A percentile compares a stretch with the other conserved stretches of the same genome.
Conservation (phyloP, 1,140 invertebrate species). For the Grapholita molesta region DNA sequence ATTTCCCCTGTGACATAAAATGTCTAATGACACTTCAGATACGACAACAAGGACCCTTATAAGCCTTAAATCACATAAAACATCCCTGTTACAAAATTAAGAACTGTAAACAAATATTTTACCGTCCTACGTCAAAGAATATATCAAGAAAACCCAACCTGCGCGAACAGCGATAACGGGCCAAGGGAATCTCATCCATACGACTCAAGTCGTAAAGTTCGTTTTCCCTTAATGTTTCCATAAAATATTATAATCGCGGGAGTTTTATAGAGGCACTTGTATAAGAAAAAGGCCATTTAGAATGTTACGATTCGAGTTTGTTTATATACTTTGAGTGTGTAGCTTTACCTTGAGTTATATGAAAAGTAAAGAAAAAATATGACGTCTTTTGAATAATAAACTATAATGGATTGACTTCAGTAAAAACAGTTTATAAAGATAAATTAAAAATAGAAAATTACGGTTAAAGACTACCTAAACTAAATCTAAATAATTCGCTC, state of each 20-base stretch:
- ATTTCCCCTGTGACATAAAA: too few species aligned
- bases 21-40: background rate
- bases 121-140: background rate
- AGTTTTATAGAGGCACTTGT: conserved; percentile 12
- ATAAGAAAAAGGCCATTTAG: conserved; percentile 12
- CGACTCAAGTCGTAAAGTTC: background rate
- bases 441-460: too few species aligned
- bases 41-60: background rate
- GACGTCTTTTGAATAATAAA: background rate
- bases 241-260: background rate
- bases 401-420: too few species aligned
- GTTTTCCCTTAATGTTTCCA: background rate
- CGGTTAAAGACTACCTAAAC: too few species aligned
- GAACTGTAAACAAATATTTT: background rate
- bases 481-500: too few species aligned
- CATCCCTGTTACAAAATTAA: background rate
- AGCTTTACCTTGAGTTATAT: background rate
- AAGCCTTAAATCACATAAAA: background rate
- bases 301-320: conserved; percentile 2
- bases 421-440: too few species aligned
- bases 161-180: background rate
- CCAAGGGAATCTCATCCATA: background rate
- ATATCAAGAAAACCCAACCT: background rate
- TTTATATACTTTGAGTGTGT: conserved; percentile 5
- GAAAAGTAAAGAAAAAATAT: conserved; percentile 1